phyloP scores from a whole-genome alignment of 2,888 invertebrate species.

The Oscheius sp. region DNA sequence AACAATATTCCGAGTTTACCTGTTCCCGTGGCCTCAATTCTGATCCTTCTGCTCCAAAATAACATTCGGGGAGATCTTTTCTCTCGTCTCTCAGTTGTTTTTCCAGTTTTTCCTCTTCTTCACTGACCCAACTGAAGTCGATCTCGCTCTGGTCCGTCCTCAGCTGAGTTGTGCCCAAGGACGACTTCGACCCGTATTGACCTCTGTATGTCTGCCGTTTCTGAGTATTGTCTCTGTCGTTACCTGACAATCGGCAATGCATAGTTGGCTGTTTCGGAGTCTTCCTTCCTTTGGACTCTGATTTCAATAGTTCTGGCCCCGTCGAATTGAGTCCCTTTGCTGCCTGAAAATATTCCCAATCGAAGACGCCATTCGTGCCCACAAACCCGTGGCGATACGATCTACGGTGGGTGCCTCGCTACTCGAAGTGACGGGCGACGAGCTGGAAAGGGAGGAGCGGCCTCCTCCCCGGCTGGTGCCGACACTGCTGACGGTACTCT shows the following conservation, averaged over 20 bases:
- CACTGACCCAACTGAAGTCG: constrained; percentile 58
- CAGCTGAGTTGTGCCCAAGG: constrained; percentile 50
- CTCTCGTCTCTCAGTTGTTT: neutral
- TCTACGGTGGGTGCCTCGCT: constrained; percentile 34
- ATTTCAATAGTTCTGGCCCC: constrained; percentile 51
- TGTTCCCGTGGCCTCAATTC: constrained; percentile 13
- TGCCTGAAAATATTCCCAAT: constrained; percentile 10
- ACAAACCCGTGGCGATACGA: constrained; percentile 22
- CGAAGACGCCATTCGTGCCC: neutral
- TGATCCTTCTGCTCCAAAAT: constrained; percentile 31
- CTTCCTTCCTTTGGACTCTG: constrained; percentile 49
- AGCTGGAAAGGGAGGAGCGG: constrained; percentile 29
- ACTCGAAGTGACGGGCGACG: constrained; percentile 29
- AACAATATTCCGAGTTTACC: neutral
- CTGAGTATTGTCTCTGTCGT: neutral
- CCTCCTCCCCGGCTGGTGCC: constrained; percentile 25
- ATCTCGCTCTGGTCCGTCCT: constrained; percentile 57
- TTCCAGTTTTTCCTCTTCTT: constrained; percentile 55
- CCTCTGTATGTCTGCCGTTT: constrained; percentile 11
- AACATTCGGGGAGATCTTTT: constrained; percentile 31
- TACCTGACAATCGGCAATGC: constrained; percentile 49
- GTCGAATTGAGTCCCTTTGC: constrained; percentile 33
- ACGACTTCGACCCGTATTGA: constrained; percentile 47
- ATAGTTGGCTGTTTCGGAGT: constrained; percentile 46
- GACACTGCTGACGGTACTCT: constrained; percentile 21